A percentile compares a stretch with the other conserved stretches of the same genome.
These are phyloP conservation scores for Aspidiotus rigidus DNA, from an alignment of 2,888 invertebrate species.

Conservation along the genomic window DNA sequence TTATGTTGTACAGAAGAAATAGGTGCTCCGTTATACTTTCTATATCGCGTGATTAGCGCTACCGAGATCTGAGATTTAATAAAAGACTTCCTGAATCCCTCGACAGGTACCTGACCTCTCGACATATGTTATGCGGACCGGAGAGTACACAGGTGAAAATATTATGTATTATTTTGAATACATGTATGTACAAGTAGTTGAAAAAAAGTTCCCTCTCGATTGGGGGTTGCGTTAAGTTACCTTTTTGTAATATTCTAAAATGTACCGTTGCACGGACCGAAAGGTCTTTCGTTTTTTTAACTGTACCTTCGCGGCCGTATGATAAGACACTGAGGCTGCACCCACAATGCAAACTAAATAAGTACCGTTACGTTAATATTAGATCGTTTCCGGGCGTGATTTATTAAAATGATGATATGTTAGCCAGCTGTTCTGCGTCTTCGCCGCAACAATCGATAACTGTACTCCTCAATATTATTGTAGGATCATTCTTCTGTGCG, in stretches of 20 bases:
- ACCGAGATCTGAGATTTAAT: not conserved
- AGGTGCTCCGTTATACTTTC: not conserved
- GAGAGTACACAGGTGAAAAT: slow-evolving; percentile 2
- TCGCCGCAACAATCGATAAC: not conserved
- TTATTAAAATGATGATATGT: slow-evolving; percentile 14
- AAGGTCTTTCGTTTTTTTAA: not conserved
- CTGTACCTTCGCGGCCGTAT: too few relatives aligned
- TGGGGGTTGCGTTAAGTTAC: not conserved
- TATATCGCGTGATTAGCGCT: not conserved
- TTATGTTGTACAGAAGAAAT: not conserved
- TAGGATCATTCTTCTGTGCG: too few relatives aligned
- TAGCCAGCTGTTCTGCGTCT: slow-evolving; percentile 13
- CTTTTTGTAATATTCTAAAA: not conserved
- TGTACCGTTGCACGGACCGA: not conserved
- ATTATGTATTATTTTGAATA: not conserved
- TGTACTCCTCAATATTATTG: not conserved
- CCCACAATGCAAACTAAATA: slow-evolving; percentile 9
- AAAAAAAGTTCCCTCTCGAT: not conserved
- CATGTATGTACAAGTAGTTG: too few relatives aligned
- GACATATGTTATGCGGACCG: slow-evolving; percentile 1
- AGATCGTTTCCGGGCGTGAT: slow-evolving; percentile 15
- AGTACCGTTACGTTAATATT: slow-evolving; percentile 12
- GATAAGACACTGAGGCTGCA: not conserved
- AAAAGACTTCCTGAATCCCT: slow-evolving; percentile 4
- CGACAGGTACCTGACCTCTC: not conserved